Percentiles rank a stretch among this genome's conserved stretches.
These are phyloP conservation scores for Ciconia maguari DNA, from an alignment of 2,113 vertebrate species.

Conservation along the genomic window DNA sequence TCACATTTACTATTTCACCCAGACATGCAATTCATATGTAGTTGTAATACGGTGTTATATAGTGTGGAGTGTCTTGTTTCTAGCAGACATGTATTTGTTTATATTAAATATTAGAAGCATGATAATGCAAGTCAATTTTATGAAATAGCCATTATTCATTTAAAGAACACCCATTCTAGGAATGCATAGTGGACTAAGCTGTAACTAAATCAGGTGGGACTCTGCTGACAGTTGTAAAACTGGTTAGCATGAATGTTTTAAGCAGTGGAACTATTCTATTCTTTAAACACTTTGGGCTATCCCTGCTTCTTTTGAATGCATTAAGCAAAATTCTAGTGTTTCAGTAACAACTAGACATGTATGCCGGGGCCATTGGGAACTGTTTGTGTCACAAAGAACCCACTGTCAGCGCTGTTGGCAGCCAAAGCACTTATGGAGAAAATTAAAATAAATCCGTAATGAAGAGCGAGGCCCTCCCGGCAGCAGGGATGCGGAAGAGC, in stretches of 20 bases:
- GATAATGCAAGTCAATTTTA: not conserved
- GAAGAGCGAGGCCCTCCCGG: not conserved
- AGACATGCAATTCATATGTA: rapidly evolving
- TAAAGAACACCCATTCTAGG: not conserved
- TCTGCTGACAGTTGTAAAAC: not conserved
- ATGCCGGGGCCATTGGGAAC: not conserved
- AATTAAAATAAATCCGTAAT: not conserved
- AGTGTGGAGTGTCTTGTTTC: not conserved
- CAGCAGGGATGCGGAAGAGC: not conserved
- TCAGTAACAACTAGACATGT: not conserved
- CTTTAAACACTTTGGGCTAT: not conserved
- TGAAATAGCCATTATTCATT: not conserved
- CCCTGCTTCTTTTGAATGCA: not conserved
- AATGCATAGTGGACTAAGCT: not conserved
- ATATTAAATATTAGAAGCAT: not conserved
- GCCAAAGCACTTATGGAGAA: not conserved
- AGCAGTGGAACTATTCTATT: not conserved
- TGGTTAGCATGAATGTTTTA: not conserved
- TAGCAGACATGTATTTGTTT: not conserved
- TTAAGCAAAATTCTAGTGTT: not conserved
- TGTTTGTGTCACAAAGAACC: not conserved
- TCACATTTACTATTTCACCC: not conserved
- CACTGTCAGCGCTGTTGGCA: not conserved
- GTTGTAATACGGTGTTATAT: not conserved
- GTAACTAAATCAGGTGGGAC: not conserved